Base-by-base conservation (phyloP, 92 coral and sea anemone genomes). In the Anthopleura xanthogrammica region DNA sequence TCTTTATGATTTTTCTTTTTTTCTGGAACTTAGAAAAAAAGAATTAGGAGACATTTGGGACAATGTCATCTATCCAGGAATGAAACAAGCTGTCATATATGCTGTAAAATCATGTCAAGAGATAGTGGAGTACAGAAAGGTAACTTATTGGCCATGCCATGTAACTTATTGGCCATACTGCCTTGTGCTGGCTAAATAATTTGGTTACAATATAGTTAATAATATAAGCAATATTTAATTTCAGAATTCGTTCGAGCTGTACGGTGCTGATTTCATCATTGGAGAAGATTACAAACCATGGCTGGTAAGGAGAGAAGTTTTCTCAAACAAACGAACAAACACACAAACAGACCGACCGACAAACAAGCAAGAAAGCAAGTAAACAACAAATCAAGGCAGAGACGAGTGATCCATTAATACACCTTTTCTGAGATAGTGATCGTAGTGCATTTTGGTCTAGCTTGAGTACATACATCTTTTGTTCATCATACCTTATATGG, bases 71-170 rank as follows among this genome's bases (percentile, higher is more conserved):
- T 96, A 96, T 86, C 99, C 99, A 39, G 98, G 98, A 16, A 96
- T 96, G 99, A 94, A 91, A 81, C 92, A 96, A 81, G 95, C 98
- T n/a, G 95, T 96, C 12, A 91, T 89, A 13, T 89, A 86, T 64
- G 91, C 98, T 10, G 88, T 94, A 54, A 93, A 96, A 77, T 94
- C 98, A 29, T 96, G 99, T 78, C 99, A 96, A 79, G 95, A 94
- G 71, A 94, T 92, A n/a, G 91, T 95, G 20, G 99, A 96, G 74
- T 94, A 91, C 90, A 93, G 99, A 64, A 96, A 94, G 99, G 99
- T 96, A 84, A 62, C 24, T 0, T 64, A 1, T 1, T 7, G 5
- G 50, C 50, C 50, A 43, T 62, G 29, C 16, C n/a, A n/a, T n/a
- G 99, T 96, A 84, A 62, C 24, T 0, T 64, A 1, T 1, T 7